Base-by-base conservation (phyloP, 92 coral and sea anemone genomes). In the Bergia puertoricense region DNA sequence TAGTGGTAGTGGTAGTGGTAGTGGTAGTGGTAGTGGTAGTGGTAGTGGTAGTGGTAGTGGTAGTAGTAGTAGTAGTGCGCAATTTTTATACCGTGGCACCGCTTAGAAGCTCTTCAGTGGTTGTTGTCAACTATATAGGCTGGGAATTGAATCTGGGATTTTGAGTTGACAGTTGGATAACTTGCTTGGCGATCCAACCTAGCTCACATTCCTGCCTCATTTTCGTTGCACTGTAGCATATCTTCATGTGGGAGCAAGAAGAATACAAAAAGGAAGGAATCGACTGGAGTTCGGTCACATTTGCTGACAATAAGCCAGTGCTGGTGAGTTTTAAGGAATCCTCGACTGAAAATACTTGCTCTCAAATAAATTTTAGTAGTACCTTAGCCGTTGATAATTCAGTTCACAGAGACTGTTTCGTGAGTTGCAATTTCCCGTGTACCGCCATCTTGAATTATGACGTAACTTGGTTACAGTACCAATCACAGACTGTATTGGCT, bases 211-310 rank as follows among this genome's bases (percentile, higher is more conserved):
- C 16, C 30, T 1, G 57, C 30, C 7, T 30, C 37, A 41, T 80
- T 39, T 44, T 80, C 8, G 85, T 44, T 88, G 68, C 68, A 15
- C 62, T 85, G 65, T 80, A 95, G 98, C 98, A 95, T 75, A 95
- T 93, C 79, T 93, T 95, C 90, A 91, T 95, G 98, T 93, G 98
- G 96, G 98, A 95, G 51, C 98, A 95, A 85, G 96, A 91, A 57
- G 98, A 95, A 65, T 95, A 95, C 88, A 95, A 81, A 56, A 95
- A 90, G 62, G 98, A 95, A 86, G 96, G 96, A 16, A 95, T 95
- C 45, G 94, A 95, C 75, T 95, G 98, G 98, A 90, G 91, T 5
- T 83, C 94, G 46, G 92, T 95, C 68, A 91, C 95, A 5, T 95
- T 87, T 75, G 90, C 92, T 56, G 96, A 95, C 93, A 95, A 95